Conservation (phyloP, 1,140 invertebrate genomes). For the Zaprionus ghesquierei region DNA sequence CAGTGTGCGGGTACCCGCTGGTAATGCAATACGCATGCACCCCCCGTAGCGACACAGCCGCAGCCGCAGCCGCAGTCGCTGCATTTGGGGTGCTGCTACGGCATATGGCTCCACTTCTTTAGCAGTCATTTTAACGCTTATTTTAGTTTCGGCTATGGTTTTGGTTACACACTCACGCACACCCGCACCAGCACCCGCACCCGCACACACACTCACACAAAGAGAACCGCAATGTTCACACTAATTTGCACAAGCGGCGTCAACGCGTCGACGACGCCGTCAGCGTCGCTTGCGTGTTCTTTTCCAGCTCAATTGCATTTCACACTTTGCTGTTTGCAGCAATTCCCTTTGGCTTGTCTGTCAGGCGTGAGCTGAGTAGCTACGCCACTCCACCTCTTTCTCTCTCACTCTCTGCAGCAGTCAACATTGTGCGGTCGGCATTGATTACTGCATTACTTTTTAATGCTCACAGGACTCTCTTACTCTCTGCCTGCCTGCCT, state of each 20-base stretch:
- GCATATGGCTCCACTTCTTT: conserved; percentile 54
- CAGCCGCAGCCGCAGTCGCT: conserved; percentile 20
- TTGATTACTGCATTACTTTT: conserved; percentile 20
- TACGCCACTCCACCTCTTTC: too few species aligned
- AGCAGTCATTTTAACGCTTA: conserved; percentile 79
- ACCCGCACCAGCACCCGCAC: conserved; percentile 8
- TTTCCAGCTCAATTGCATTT: conserved; percentile 69
- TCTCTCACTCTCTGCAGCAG: background rate
- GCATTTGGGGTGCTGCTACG: background rate
- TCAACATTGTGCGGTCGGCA: background rate
- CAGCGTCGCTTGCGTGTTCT: conserved; percentile 31
- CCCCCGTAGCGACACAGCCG: conserved; percentile 20
- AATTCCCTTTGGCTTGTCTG: conserved; percentile 15
- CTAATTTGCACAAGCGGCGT: conserved; percentile 62
- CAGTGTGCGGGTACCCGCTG: conserved; percentile 1
- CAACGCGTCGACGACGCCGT: conserved; percentile 21
- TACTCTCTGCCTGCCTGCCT: background rate
- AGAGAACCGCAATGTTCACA: conserved; percentile 64
- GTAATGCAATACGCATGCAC: conserved; percentile 75
- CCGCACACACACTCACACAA: background rate
- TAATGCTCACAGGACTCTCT: background rate
- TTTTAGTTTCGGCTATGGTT: conserved; percentile 69
- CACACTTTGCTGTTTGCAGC: conserved; percentile 36
- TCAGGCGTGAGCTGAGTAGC: background rate
- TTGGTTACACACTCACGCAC: conserved; percentile 34